Base-by-base conservation (phyloP, 2,888 invertebrate species). In the Venusia cambrica region DNA sequence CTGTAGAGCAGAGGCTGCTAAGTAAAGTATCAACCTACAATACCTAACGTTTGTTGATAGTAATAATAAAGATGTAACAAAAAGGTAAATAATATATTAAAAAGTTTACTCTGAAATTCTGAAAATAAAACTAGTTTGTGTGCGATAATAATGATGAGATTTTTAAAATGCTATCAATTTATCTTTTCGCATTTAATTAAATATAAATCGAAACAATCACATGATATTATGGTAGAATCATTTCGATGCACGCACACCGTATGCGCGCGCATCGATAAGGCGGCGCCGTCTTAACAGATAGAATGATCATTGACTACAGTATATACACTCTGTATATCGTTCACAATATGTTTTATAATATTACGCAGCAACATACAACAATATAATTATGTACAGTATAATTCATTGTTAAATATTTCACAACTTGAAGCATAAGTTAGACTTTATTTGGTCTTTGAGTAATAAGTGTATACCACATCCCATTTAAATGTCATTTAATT, bases 281-380 rank as follows among this genome's bases (percentile, higher is more conserved):
- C 39, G 34, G 39, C 25, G 33, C 33, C 28, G 25, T 30, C 21
- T 35, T 39, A 14, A 35, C 34, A 39, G 20, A 33, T 40, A 35
- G 19, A 18, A 22, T 29, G 13, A 29, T 24, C 33, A 38, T 28
- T 38, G 27, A 38, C 38, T 37, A 37, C 19, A 37, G 25, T 33
- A n/a, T n/a, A n/a, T n/a, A n/a, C n/a, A n/a, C n/a, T n/a, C n/a
- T n/a, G n/a, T n/a, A n/a, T n/a, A 38, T 11, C 9, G 20, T 12
- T 16, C 20, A 38, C 10, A 25, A 11, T n/a, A 15, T 14, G 13
- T 26, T 11, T 16, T 15, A 25, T 17, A 19, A 19, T 24, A 28
- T 28, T 14, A 38, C 26, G 35, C 30, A 22, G 40, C 35, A 35
- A 31, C 31, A 40, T 31, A 40, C 35, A 40, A 40, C 35, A 35